Base-by-base conservation (phyloP, 1,140 invertebrate genomes). In the Tribolium madens region DNA sequence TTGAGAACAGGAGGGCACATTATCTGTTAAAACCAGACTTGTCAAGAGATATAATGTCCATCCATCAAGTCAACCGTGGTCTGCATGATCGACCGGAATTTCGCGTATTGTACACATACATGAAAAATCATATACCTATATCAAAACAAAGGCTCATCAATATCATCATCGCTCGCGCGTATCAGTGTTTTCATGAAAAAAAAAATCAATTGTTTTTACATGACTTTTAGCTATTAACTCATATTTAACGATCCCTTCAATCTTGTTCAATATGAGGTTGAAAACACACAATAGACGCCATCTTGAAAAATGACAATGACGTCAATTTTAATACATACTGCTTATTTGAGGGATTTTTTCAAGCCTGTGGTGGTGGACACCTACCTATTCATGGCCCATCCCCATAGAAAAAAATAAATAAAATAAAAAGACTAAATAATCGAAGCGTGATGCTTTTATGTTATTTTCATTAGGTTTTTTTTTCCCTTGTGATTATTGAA, bases 1-100 rank as follows among this genome's bases (percentile, higher is more conserved):
- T 72, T 72, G 70, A 52, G 70, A 46, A 72, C 70, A 72, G 70
- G 50, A 75, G 73, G 73, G 73, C 73, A 57, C 53, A 75, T 75
- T 75, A 75, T 75, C 73, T 75, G 73, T 48, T 75, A 57, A 75
- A 75, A 75, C 52, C 73, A 75, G 73, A 75, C 73, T 60, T 64
- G 73, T 52, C 46, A 75, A 47, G 73, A 48, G 57, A 75, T 75
- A 64, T 64, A 75, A 75, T 75, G 64, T 75, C 48, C 73, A 75
- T 75, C 73, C 52, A 75, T 75, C 73, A 75, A 75, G 52, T 75
- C 42, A 9, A 52, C 42, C 52, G 50, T 21, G 53, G 36, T 47
- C 15, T 36, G 42, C 48, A 64, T 48, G 73, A 64, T 64, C 73
- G 73, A 60, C 73, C 50, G 52, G 57, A 75, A 72, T 72, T 72